These are phyloP conservation scores for Todiramphus saurophagus DNA, from an alignment of 2,113 vertebrate genomes.

Conservation along the genomic window DNA sequence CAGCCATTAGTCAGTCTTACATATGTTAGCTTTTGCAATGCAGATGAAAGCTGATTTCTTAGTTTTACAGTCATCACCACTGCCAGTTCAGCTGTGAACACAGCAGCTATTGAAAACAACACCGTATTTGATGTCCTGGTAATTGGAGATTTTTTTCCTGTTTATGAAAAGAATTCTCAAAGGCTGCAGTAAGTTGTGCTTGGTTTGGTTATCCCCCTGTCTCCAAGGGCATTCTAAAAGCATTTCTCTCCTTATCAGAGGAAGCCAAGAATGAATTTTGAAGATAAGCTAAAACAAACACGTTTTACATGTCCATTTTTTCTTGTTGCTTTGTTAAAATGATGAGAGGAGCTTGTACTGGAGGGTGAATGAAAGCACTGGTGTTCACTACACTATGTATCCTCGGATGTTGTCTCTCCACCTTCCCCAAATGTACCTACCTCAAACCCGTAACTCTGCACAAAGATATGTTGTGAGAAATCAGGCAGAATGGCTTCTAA, in stretches of 20 bases:
- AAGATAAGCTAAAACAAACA: background rate
- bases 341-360: background rate
- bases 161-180: constrained; percentile 11
- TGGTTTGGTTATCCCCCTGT: background rate
- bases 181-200: background rate
- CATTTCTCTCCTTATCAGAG: background rate
- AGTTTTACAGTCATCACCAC: background rate
- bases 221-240: background rate
- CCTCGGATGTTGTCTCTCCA: background rate
- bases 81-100: background rate
- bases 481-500: background rate
- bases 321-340: background rate
- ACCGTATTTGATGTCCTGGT: background rate
- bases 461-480: background rate
- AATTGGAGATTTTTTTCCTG: background rate
- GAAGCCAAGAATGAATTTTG: background rate
- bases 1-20: background rate
- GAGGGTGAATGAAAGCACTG: background rate
- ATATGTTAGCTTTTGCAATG: background rate
- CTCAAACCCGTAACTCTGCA: background rate
- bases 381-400: background rate
- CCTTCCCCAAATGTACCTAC: background rate
- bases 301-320: background rate
- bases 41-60: background rate
- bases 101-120: background rate